Percentiles rank a stretch among this genome's conserved stretches.
Conservation (phyloP, 2,113 vertebrate species). For the Gadus chalcogrammus region DNA sequence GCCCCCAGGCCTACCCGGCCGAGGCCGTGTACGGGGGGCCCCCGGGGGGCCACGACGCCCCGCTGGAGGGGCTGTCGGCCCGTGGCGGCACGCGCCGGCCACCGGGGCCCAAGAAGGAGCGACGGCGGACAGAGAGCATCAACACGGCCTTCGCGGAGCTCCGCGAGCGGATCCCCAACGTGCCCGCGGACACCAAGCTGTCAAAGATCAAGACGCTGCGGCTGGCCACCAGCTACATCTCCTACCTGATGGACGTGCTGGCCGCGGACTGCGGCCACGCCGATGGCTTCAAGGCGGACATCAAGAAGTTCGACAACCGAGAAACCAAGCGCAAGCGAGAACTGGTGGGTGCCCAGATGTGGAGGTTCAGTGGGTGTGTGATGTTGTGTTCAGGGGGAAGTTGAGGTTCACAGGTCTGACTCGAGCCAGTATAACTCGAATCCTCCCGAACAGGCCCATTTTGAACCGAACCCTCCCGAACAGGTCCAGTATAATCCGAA, state of each 20-base stretch:
- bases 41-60: slow-evolving; percentile 58
- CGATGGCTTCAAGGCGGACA: slow-evolving; percentile 91
- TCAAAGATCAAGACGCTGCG: slow-evolving; percentile 88
- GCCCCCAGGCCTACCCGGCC: slow-evolving; percentile 74
- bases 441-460: too few relatives aligned
- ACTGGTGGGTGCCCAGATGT: slow-evolving; percentile 71
- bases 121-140: slow-evolving; percentile 87
- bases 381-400: not conserved
- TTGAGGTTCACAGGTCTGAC: not conserved
- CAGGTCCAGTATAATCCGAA: too few relatives aligned
- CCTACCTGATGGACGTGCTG: slow-evolving; percentile 89
- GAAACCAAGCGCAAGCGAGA: slow-evolving; percentile 90
- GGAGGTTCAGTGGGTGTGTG: not conserved
- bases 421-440: too few relatives aligned
- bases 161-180: slow-evolving; percentile 87
- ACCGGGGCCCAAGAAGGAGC: slow-evolving; percentile 86
- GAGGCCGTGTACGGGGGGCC: slow-evolving; percentile 53
- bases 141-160: slow-evolving; percentile 88
- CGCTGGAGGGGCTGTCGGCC: slow-evolving; percentile 78
- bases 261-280: slow-evolving; percentile 87
- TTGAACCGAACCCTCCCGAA: too few relatives aligned
- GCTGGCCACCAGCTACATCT: slow-evolving; percentile 87
- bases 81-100: slow-evolving; percentile 79
- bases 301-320: slow-evolving; percentile 86
- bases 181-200: slow-evolving; percentile 86